Evolutionary conservation across 2,113 vertebrate species (phyloP).

Genomic region (Albula goreensis): DNA sequence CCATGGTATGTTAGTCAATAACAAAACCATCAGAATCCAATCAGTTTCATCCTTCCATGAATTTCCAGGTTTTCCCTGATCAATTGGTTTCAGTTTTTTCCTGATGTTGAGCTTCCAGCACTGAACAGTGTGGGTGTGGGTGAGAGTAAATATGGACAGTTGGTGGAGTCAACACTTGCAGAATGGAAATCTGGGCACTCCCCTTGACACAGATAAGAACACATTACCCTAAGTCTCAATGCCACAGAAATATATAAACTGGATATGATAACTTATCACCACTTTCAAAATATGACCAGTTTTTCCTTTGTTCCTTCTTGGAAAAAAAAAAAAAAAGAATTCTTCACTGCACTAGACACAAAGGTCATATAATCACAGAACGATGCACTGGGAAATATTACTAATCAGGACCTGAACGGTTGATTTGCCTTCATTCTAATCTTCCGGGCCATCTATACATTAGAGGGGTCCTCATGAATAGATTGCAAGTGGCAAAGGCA

Average conservation of each 20-base stretch:
- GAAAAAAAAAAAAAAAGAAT: not conserved
- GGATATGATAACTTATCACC: not conserved
- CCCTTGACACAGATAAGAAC: not conserved
- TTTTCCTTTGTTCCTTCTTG: not conserved
- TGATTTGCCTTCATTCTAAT: slow-evolving; percentile 1
- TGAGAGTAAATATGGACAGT: not conserved
- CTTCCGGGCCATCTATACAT: not conserved
- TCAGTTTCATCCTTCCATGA: not conserved
- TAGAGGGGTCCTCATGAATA: not conserved
- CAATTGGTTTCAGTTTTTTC: not conserved
- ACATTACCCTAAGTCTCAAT: not conserved
- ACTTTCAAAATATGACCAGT: not conserved
- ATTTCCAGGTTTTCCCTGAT: not conserved
- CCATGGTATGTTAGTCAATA: not conserved
- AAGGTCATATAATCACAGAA: not conserved
- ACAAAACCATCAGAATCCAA: not conserved
- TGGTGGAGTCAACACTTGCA: not conserved
- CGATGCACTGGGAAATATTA: no score
- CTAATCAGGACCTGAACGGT: not conserved
- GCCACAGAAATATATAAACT: not conserved
- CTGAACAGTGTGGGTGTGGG: not conserved
- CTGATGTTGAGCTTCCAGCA: not conserved
- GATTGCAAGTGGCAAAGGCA: not conserved
- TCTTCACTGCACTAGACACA: not conserved
- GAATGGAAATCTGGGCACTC: not conserved